Percentiles rank a stretch among this genome's conserved stretches.
phyloP scores from a whole-genome alignment of 2,113 vertebrate species.

The Charina bottae region DNA sequence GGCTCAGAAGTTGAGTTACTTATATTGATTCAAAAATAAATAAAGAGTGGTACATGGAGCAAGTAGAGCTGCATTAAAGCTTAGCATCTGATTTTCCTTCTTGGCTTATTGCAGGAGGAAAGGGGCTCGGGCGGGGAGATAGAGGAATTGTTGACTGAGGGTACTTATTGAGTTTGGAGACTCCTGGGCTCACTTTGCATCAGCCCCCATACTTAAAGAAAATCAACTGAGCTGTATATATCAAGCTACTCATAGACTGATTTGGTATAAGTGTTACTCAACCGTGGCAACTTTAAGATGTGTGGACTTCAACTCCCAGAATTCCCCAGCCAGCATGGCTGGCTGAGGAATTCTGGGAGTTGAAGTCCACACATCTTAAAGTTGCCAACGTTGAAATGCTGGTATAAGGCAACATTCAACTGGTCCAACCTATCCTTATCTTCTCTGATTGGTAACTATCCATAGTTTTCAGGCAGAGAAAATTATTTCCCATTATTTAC shows the following conservation, averaged over 20 bases:
- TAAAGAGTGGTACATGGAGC: background rate
- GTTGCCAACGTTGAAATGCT: too few species aligned
- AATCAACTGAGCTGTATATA: background rate
- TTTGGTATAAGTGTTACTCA: background rate
- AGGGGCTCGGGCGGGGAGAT: background rate
- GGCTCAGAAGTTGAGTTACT: background rate
- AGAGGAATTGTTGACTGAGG: background rate
- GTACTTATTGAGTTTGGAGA: background rate
- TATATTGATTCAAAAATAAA: background rate
- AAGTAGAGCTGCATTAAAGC: background rate
- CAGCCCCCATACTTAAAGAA: background rate
- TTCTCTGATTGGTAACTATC: background rate
- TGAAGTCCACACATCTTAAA: too few species aligned
- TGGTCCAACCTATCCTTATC: background rate
- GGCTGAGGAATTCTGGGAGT: too few species aligned
- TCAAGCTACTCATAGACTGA: background rate
- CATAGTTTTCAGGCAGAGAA: background rate
- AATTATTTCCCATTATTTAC: background rate
- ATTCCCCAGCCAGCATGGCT: too few species aligned
- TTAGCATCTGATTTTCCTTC: background rate
- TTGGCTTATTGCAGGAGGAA: background rate
- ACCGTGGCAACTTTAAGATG: too few species aligned
- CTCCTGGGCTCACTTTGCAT: background rate
- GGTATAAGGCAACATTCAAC: background rate
- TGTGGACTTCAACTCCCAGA: too few species aligned